Percentiles rank a stretch among this genome's conserved stretches.
Evolutionary conservation across 2,113 vertebrate species (phyloP).

Genomic region (Salvelinus alpinus): DNA sequence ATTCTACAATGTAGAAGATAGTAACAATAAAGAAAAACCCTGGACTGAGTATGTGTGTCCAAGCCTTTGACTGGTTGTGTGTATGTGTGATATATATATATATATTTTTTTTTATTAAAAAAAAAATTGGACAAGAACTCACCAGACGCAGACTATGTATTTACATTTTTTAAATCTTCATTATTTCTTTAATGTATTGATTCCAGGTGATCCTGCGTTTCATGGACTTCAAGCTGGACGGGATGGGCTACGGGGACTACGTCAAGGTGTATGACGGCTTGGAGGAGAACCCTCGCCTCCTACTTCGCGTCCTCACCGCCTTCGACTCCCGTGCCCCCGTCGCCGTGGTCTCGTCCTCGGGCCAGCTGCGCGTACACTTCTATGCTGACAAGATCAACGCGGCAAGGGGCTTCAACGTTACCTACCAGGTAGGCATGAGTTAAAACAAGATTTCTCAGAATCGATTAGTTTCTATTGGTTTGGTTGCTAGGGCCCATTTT

Average conservation of each 20-base stretch:
- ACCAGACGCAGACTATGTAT: too few relatives aligned
- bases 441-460: not conserved
- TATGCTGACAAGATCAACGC: slow-evolving; percentile 97
- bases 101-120: too few relatives aligned
- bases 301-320: slow-evolving; percentile 89
- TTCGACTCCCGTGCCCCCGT: slow-evolving; percentile 92
- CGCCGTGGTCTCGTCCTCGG: slow-evolving; percentile 90
- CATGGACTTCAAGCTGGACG: slow-evolving; percentile 95
- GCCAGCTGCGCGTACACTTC: slow-evolving; percentile 92
- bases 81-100: too few relatives aligned
- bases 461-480: too few relatives aligned
- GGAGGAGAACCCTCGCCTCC: slow-evolving; percentile 89
- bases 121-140: too few relatives aligned
- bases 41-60: too few relatives aligned
- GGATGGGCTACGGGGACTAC: slow-evolving; percentile 93
- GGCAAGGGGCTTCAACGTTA: slow-evolving; percentile 94
- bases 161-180: too few relatives aligned
- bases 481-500: too few relatives aligned
- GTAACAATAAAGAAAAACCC: too few relatives aligned
- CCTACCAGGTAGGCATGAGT: slow-evolving; percentile 82
- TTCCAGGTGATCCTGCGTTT: slow-evolving; percentile 84
- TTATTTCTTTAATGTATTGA: too few relatives aligned
- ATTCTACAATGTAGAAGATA: too few relatives aligned
- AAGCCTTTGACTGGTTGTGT: too few relatives aligned
- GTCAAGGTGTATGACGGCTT: slow-evolving; percentile 95